Evolutionary conservation across 1,140 invertebrate species (phyloP).

Genomic region (Lasaia peninsularis): DNA sequence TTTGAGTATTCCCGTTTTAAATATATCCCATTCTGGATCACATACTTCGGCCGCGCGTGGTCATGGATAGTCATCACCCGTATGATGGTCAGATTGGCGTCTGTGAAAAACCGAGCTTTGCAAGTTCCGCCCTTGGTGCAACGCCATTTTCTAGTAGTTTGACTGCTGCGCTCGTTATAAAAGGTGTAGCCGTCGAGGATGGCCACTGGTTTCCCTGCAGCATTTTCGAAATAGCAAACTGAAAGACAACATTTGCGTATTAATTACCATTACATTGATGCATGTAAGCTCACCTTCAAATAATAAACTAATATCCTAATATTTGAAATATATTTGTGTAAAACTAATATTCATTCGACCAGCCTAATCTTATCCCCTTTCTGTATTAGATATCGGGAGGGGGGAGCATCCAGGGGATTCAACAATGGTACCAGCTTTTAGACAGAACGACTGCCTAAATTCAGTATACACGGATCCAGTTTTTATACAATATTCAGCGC

Average conservation of each 20-base stretch:
- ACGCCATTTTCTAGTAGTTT: conserved; percentile 11
- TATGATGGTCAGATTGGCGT: background rate
- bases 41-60: conserved; percentile 18
- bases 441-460: no score
- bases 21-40: conserved; percentile 20
- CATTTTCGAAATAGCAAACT: conserved; percentile 22
- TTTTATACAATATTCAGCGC: no score
- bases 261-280: background rate
- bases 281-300: no score
- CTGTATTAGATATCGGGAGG: no score
- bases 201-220: conserved; percentile 25
- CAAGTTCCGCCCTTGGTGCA: conserved; percentile 21
- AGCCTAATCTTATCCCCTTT: no score
- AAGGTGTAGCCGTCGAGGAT: conserved; percentile 31
- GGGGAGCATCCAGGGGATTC: no score
- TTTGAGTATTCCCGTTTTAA: background rate
- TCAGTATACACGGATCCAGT: no score
- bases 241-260: background rate
- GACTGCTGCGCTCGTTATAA: conserved; percentile 15
- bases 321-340: no score
- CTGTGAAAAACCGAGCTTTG: conserved; percentile 13
- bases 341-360: no score
- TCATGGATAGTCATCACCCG: conserved; percentile 10
- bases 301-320: background rate
- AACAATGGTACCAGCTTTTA: no score